Percentiles rank a stretch among this genome's conserved stretches.
phyloP scores from a whole-genome alignment of 2,113 vertebrate species.

The Bos taurus region ARS-UCD2.0 NC_037342.1:23737001-23737500 shows the following conservation, averaged over 20 bases:
- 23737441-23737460: background rate
- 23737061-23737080: background rate
- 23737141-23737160: background rate
- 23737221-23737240: background rate
- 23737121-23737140: background rate
- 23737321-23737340: background rate
- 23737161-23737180: background rate
- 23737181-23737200: background rate
- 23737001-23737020: background rate
- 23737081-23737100: background rate
- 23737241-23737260: background rate
- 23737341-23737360: background rate
- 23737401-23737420: background rate
- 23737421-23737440: background rate
- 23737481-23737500: fast-evolving
- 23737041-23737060: background rate
- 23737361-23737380: background rate
- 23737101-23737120: background rate
- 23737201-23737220: background rate
- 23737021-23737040: background rate
- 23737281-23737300: background rate
- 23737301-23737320: background rate
- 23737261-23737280: background rate
- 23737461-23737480: background rate
- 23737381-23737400: background rate